A percentile compares a stretch with the other conserved stretches of the same genome.
These are phyloP conservation scores for Melanotaenia pygmaea DNA, from an alignment of 2,797 vertebrate genomes.

Conservation along the genomic window DNA sequence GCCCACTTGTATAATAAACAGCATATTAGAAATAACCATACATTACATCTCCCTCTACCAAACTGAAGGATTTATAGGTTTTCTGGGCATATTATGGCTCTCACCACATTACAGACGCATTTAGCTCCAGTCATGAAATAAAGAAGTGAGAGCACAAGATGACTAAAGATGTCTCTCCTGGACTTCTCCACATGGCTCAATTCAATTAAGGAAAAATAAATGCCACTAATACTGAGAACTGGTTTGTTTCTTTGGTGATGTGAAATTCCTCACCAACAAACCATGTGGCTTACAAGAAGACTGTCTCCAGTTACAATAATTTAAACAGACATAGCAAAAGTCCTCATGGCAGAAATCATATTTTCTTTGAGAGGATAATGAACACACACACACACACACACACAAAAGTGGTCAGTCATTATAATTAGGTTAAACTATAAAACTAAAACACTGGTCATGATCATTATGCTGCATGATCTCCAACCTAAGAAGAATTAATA, in stretches of 20 bases:
- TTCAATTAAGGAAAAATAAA: constrained; percentile 15
- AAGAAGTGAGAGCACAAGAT: constrained; percentile 11
- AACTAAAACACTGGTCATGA: background rate
- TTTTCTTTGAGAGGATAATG: background rate
- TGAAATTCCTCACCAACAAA: constrained; percentile 36
- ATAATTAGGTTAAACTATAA: background rate
- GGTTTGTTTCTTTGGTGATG: constrained; percentile 37
- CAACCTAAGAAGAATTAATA: too few relatives aligned
- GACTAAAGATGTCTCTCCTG: constrained; percentile 1
- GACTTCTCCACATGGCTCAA: constrained; percentile 2
- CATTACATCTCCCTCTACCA: constrained; percentile 44
- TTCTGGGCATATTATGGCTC: constrained; percentile 68
- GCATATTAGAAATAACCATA: constrained; percentile 62
- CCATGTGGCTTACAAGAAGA: constrained; percentile 37
- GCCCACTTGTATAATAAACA: constrained; percentile 78
- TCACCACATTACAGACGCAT: constrained; percentile 5
- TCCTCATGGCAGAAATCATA: background rate
- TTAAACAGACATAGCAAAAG: constrained; percentile 4
- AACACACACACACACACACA: background rate
- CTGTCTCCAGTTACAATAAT: constrained; percentile 24
- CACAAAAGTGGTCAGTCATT: too few relatives aligned
- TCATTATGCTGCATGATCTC: background rate
- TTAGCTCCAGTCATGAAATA: constrained; percentile 15
- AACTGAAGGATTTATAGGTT: constrained; percentile 44
- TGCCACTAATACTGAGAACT: background rate